These are phyloP conservation scores for Lepidocolaptes lacrymiger DNA, from an alignment of 2,797 vertebrate species.

Conservation along the genomic window DNA sequence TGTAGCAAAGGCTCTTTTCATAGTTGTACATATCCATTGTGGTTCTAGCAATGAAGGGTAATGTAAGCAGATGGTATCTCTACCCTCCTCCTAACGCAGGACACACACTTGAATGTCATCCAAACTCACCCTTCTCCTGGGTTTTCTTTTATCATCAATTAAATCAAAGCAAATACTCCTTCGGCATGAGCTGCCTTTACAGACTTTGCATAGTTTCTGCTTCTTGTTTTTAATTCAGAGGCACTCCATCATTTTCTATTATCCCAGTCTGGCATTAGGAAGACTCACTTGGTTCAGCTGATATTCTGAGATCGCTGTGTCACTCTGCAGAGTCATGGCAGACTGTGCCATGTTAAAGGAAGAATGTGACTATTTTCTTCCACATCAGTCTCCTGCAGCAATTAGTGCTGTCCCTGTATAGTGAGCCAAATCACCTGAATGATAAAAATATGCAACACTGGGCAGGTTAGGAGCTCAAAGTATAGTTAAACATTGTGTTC, in stretches of 20 bases:
- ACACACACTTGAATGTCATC: constrained; percentile 69
- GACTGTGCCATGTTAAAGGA: background rate
- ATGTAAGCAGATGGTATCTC: constrained; percentile 63
- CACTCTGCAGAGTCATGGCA: constrained; percentile 55
- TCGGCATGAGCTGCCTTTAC: background rate
- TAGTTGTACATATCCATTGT: background rate
- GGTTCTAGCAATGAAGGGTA: constrained; percentile 43
- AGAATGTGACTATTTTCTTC: constrained; percentile 3
- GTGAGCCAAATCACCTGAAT: background rate
- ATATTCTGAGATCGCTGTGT: background rate
- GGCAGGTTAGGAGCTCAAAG: background rate
- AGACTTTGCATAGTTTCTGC: background rate
- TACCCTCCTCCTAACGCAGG: constrained; percentile 64
- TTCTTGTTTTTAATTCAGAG: constrained; percentile 24
- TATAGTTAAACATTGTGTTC: background rate
- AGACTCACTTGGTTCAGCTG: background rate
- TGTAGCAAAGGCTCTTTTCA: constrained; percentile 10
- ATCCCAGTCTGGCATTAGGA: background rate
- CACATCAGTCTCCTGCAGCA: background rate
- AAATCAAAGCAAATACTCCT: constrained; percentile 59
- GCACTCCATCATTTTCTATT: background rate
- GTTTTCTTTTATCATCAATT: constrained; percentile 68
- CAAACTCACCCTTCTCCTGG: constrained; percentile 59
- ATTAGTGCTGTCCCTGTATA: background rate
- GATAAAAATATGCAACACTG: background rate